Evolutionary conservation across 2,113 vertebrate genomes (phyloP), one percentile per base, ranked within the genome.

Genomic region (Etheostoma spectabile): DNA sequence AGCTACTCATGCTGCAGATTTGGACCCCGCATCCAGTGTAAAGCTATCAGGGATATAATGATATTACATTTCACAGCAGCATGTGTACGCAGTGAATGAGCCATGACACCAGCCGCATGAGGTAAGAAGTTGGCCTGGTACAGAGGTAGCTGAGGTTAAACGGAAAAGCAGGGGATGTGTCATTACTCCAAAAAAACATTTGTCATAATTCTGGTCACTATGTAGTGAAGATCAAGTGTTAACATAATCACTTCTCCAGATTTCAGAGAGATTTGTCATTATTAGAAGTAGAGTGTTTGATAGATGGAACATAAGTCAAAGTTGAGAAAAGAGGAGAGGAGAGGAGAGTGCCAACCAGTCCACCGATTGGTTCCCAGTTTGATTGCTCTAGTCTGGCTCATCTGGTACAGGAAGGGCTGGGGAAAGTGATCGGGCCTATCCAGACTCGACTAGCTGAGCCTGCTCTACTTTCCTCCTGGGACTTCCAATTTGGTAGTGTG

Each of bases 141-240:
- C 49, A 68, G 85, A 89, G 90, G 89, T 86, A 91, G 78, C 86
- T 59, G 74, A 90, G 86, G 83, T 90, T 86, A 90, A 93, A 88
- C 63, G 77, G 80, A 91, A 93, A 92, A 90, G 85, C 88, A 87
- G 91, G n/a, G 72, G 77, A 91, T 89, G 86, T 91, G 88, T 91
- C 88, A 92, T 89, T 90, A 90, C 81, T 68, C 80, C 68, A 79
- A 81, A 86, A 90, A 87, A 90, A 76, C 73, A 91, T 91, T 87
- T 84, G 82, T 91, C 90, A 88, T 86, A 78, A 87, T 83, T 90
- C 74, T 82, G 86, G 88, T 88, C 81, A 90, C 57, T 83, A 65
- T 80, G 82, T 86, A 77, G 73, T 74, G 70, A 81, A 83, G 90
- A 91, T 91, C 85, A 79, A 88, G 88, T 88, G 81, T 89, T 85